Base-by-base conservation (phyloP, 2,888 invertebrate genomes). In the Meiosimyza platycephala region DNA sequence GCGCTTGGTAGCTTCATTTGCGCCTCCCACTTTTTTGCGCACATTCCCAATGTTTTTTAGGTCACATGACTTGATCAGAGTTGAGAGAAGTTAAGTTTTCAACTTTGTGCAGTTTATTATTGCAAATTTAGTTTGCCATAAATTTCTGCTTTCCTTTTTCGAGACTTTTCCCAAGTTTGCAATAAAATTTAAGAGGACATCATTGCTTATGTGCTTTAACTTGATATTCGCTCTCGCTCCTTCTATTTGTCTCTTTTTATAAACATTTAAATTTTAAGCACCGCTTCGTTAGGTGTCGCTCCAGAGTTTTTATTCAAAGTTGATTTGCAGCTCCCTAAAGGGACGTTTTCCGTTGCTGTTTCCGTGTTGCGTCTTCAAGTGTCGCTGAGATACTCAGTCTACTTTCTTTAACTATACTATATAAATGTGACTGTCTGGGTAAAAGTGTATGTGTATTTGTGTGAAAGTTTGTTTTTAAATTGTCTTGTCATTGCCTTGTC, bases 401-500 rank as follows among this genome's bases (percentile, higher is more conserved):
- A 12, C 33, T 11, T 6, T 57, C 59, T 57, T 47, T 6, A 40
- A 22, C 59, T 69, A 3, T 4, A 40, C 9, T 40, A 40, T 5
- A 40, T 40, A 40, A 9, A 1, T 40, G 40, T 40, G 40, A 40
- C 9, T 40, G 40, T 40, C 6, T 40, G 40, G 40, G 40, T 40
- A 40, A 9, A 40, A 40, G 40, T 40, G 28, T 59, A 59, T 15
- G 18, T 28, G 9, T 22, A 52, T 68, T 48, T 57, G 12, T 59
- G 48, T 50, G 50, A 40, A 40, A 40, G 40, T 47, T 50, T 59
- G 72, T 72, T 72, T 72, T 74, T 75, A 73, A 75, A 75, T 75
- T 75, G 75, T 72, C 72, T 74, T 75, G 75, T 75, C 75, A 73
- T 75, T 73, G 72, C 69, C 66, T 73, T 75, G 75, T 75, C 75